phyloP scores from a whole-genome alignment of 2,888 invertebrate species.

The Acanthopleura granulata region DNA sequence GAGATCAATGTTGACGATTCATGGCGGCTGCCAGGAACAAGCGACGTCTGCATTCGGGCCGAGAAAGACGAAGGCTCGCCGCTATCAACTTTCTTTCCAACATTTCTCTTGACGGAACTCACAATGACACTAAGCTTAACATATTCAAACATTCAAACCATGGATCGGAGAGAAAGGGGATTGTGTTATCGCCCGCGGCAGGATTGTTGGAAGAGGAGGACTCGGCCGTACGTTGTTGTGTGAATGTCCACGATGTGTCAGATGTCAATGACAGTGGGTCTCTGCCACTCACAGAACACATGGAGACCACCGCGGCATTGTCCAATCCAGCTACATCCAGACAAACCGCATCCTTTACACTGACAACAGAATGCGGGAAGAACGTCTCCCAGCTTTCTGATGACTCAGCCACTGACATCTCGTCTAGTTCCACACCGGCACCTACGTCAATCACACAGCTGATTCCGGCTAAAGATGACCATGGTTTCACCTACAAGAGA shows the following conservation, averaged over 20 bases:
- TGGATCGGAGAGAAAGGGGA: constrained; percentile 16
- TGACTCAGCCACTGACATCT: too few relatives aligned
- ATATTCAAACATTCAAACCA: constrained; percentile 36
- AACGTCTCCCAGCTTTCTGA: too few relatives aligned
- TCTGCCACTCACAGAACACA: not conserved
- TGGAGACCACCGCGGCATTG: not conserved
- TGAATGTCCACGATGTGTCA: too few relatives aligned
- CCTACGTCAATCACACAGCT: too few relatives aligned
- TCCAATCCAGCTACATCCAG: not conserved
- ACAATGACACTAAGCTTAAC: constrained; percentile 74
- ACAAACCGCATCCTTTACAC: not conserved
- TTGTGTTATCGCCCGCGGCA: not conserved
- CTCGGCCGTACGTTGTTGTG: not conserved
- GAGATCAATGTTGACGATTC: constrained; percentile 10
- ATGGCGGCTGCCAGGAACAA: constrained; percentile 46
- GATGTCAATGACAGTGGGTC: not conserved
- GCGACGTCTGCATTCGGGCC: constrained; percentile 26
- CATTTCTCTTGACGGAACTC: constrained; percentile 93
- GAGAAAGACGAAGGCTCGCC: constrained; percentile 75
- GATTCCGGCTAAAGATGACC: too few relatives aligned
- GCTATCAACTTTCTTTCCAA: constrained; percentile 95
- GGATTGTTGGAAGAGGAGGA: not conserved
- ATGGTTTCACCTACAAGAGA: too few relatives aligned
- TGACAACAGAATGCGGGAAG: too few relatives aligned
- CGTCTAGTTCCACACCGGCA: too few relatives aligned